Evolutionary conservation across 2,797 vertebrate genomes (phyloP).

Genomic region (Melopsittacus undulatus): DNA sequence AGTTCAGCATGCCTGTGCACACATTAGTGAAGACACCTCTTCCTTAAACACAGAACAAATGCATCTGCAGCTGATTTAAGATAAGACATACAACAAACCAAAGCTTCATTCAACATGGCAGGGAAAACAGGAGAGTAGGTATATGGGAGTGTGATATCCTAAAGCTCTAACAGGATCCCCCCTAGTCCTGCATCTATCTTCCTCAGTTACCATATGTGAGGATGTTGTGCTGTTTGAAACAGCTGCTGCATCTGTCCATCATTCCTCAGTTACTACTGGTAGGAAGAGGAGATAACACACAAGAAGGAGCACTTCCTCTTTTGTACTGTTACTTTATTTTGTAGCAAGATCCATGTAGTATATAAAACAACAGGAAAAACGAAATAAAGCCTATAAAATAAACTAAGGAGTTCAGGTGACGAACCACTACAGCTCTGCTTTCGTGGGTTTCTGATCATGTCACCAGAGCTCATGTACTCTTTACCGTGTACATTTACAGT

Average conservation of each 20-base stretch:
- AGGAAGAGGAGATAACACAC: constrained; percentile 65
- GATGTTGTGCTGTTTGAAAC: neutral
- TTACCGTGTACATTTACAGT: constrained; percentile 60
- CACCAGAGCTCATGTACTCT: constrained; percentile 49
- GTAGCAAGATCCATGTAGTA: constrained; percentile 75
- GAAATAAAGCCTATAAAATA: constrained; percentile 73
- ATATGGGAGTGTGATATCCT: neutral
- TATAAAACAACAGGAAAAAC: constrained; percentile 79
- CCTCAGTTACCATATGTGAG: neutral
- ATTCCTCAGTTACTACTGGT: neutral
- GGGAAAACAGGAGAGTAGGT: neutral
- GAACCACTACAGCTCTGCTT: constrained; percentile 67
- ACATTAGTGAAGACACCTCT: neutral
- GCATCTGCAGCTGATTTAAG: neutral
- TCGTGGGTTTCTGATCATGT: neutral
- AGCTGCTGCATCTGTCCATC: neutral
- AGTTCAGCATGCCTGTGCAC: neutral
- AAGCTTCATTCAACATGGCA: neutral
- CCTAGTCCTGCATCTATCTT: neutral
- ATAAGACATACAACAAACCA: neutral
- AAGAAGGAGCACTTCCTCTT: constrained; percentile 72
- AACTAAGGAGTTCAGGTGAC: constrained; percentile 51
- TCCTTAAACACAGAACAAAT: neutral
- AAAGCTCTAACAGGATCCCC: neutral
- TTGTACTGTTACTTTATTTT: constrained; percentile 77